Conservation (phyloP, 1,140 invertebrate genomes). For the Dinoponera quadriceps region DNA sequence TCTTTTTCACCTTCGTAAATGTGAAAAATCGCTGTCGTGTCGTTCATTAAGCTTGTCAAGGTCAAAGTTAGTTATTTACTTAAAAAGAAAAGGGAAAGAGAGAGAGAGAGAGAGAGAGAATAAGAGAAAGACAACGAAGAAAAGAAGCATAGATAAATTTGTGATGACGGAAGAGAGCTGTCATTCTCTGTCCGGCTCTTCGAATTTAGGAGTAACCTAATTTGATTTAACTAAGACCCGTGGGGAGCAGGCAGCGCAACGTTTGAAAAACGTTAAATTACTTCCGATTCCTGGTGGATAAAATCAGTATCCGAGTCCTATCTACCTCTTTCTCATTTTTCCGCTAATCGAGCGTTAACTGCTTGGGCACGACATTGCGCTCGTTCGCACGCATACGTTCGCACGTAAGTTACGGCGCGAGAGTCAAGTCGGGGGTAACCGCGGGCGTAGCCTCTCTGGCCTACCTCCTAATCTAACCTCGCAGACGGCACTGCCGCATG, state of each 20-base stretch:
- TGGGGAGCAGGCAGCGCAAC: not conserved
- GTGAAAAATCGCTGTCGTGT: not conserved
- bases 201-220: not conserved
- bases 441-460: constrained; percentile 49
- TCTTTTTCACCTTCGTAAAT: not conserved
- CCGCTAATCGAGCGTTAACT: constrained; percentile 26
- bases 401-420: constrained; percentile 8
- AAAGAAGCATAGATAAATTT: too few species aligned
- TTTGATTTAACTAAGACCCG: not conserved
- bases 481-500: constrained; percentile 41
- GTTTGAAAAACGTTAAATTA: constrained; percentile 2
- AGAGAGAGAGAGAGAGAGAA: too few species aligned
- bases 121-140: too few species aligned
- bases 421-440: constrained; percentile 31
- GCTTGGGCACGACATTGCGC: not conserved
- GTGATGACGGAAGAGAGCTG: too few species aligned
- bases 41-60: too few species aligned
- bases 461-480: constrained; percentile 64
- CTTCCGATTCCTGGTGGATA: not conserved
- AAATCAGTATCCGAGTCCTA: not conserved
- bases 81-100: too few species aligned
- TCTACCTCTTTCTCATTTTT: not conserved
- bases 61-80: too few species aligned
- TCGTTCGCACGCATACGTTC: not conserved
- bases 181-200: not conserved